Conservation (phyloP, 2,797 vertebrate species). For the Chelmon rostratus region DNA sequence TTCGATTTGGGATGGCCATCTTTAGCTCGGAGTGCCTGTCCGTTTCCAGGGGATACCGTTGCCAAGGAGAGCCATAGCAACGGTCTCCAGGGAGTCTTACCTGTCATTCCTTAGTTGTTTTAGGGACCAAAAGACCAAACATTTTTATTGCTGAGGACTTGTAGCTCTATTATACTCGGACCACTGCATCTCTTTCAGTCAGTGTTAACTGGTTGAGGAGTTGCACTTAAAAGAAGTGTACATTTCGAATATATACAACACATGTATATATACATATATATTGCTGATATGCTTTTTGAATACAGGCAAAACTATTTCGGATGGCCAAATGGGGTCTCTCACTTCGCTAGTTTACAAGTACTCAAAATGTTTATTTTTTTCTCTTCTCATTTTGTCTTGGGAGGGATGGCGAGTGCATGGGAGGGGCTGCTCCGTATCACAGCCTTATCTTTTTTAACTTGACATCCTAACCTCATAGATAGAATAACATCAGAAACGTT, state of each 20-base stretch:
- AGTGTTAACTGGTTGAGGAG: conserved; percentile 92
- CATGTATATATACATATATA: conserved; percentile 88
- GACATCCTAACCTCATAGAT: conserved; percentile 90
- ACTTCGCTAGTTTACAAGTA: conserved; percentile 90
- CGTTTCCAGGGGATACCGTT: conserved; percentile 92
- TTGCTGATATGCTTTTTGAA: conserved; percentile 98
- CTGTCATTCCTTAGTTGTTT: conserved; percentile 99
- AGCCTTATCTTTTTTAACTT: conserved; percentile 90
- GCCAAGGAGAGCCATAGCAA: conserved; percentile 90
- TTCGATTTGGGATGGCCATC: conserved; percentile 89
- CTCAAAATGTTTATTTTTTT: conserved; percentile 85
- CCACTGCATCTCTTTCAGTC: conserved; percentile 92
- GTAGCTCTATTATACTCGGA: conserved; percentile 97
- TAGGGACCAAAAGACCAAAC: conserved; percentile 99
- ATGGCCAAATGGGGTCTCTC: conserved; percentile 84
- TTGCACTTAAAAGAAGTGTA: conserved; percentile 91
- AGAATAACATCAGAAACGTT: conserved; percentile 94
- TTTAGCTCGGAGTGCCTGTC: conserved; percentile 95
- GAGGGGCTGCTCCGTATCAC: conserved; percentile 87
- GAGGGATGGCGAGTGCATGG: conserved; percentile 86
- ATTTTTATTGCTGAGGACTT: conserved; percentile 97
- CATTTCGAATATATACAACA: conserved; percentile 87
- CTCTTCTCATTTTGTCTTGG: conserved; percentile 83
- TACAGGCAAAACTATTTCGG: conserved; percentile 95
- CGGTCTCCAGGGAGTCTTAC: conserved; percentile 94